Conservation (phyloP, 1,140 invertebrate genomes). For the Heliothis virescens region DNA sequence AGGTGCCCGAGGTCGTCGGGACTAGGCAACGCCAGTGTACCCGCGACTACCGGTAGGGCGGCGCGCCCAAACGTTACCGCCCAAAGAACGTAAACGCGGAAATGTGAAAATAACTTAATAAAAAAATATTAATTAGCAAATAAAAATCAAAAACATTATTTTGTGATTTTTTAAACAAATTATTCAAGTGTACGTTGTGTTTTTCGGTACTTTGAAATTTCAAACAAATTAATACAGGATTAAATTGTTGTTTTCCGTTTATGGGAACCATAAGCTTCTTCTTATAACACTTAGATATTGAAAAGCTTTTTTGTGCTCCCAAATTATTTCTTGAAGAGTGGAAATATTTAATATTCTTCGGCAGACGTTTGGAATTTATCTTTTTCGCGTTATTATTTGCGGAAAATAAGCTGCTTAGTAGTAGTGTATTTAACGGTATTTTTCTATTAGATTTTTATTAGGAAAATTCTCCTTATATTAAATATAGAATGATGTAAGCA, state of each 20-base stretch:
- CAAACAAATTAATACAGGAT: not conserved
- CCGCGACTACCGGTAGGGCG: slow-evolving; percentile 59
- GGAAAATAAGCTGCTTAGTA: no score
- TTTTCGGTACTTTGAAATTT: not conserved
- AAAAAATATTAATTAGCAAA: not conserved
- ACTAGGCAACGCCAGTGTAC: slow-evolving; percentile 55
- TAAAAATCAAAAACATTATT: not conserved
- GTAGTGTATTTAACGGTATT: not conserved
- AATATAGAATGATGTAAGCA: no score
- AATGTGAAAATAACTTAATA: not conserved
- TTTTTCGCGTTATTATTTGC: not conserved
- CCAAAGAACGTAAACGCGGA: not conserved
- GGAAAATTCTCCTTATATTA: no score
- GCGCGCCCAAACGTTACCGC: slow-evolving; percentile 52
- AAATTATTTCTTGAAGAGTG: slow-evolving; percentile 4
- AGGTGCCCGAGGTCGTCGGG: slow-evolving; percentile 31
- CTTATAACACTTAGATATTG: slow-evolving; percentile 10
- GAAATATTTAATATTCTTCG: not conserved
- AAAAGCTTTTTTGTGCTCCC: slow-evolving; percentile 2
- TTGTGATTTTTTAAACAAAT: not conserved
- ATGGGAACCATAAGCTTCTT: not conserved
- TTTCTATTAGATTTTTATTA: not conserved
- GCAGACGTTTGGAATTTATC: not conserved
- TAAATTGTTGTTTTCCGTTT: slow-evolving; percentile 3
- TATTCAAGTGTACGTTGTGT: slow-evolving; percentile 8